These are phyloP conservation scores for Tricholauxania praeusta DNA, from an alignment of 2,888 invertebrate species.

Conservation along the genomic window DNA sequence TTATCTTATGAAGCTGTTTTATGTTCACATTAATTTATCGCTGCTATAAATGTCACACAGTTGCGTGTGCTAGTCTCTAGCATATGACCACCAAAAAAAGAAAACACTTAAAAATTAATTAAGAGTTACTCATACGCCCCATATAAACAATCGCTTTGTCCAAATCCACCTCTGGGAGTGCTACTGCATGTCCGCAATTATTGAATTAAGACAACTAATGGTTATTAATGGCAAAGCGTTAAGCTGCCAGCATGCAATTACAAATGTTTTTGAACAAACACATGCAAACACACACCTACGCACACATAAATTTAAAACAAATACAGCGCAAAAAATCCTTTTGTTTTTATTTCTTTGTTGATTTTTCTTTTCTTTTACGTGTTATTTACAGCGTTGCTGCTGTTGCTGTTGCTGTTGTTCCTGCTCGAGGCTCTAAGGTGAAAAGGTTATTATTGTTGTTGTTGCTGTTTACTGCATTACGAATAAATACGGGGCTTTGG, in stretches of 20 bases:
- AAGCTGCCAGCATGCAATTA: conserved; percentile 27
- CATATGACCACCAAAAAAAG: too few species aligned
- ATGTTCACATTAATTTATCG: too few species aligned
- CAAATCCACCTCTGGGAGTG: not conserved
- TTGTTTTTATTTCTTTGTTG: conserved; percentile 1
- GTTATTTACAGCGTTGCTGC: not conserved
- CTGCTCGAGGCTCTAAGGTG: conserved; percentile 8
- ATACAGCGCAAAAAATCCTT: not conserved
- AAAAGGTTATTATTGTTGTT: conserved; percentile 11
- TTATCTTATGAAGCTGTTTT: too few species aligned
- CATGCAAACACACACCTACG: conserved; percentile 23
- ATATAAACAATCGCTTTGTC: too few species aligned
- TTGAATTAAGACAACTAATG: conserved; percentile 33
- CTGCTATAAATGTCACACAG: too few species aligned
- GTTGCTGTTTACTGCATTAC: not conserved
- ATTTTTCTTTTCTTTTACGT: conserved; percentile 23
- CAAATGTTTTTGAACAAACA: conserved; percentile 23
- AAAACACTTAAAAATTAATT: too few species aligned
- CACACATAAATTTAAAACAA: conserved; percentile 6
- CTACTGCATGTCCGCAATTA: conserved; percentile 21
- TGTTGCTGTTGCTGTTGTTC: not conserved
- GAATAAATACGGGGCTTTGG: conserved; percentile 29
- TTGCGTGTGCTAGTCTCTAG: too few species aligned
- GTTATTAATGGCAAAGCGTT: conserved; percentile 29
- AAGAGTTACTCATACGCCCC: too few species aligned